Evolutionary conservation across 2,888 invertebrate species (phyloP).

Genomic region (Syrista parreyssii): DNA sequence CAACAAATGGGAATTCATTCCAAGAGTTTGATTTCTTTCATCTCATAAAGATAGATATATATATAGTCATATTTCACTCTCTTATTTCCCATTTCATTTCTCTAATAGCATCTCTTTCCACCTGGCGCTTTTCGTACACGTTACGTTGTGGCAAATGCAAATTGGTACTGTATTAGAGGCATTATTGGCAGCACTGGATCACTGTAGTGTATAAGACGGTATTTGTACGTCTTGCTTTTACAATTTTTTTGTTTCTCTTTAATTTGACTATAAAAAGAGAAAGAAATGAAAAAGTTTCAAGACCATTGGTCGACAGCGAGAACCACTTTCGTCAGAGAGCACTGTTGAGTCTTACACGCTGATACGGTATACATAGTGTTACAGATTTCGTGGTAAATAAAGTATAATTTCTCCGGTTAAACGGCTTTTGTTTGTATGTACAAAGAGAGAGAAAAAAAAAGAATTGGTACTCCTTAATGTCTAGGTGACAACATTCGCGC

Average conservation of each 20-base stretch:
- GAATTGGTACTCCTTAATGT: background rate
- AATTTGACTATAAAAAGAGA: background rate
- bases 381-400: background rate
- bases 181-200: constrained; percentile 65
- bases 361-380: constrained; percentile 4
- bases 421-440: constrained; percentile 47
- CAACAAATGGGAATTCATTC: background rate
- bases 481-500: constrained; percentile 25
- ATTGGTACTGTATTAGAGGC: constrained; percentile 56
- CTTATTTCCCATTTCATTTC: constrained; percentile 15
- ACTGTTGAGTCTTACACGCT: constrained; percentile 38
- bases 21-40: background rate
- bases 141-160: constrained; percentile 44
- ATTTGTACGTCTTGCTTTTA: constrained; percentile 29
- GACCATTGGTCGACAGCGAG: background rate
- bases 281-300: background rate
- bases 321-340: constrained; percentile 40
- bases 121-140: background rate
- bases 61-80: constrained; percentile 8
- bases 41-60: background rate
- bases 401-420: constrained; percentile 37
- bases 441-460: constrained; percentile 36
- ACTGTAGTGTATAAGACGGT: constrained; percentile 41
- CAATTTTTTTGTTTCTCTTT: constrained; percentile 15
- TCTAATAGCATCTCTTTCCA: background rate